Conservation (phyloP, 2,888 invertebrate species). For the Andrena haemorrhoa region DNA sequence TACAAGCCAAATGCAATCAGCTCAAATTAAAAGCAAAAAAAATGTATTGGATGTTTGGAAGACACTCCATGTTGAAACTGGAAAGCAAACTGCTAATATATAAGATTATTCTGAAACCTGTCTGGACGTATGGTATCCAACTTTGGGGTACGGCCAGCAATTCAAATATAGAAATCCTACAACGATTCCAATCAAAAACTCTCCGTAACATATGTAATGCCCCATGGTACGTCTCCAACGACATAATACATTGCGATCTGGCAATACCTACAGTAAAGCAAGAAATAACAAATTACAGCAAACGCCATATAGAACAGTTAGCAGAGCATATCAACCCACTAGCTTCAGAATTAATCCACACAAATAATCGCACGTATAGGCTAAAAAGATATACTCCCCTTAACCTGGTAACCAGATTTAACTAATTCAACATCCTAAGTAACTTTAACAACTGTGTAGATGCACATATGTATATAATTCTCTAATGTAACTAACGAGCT, state of each 20-base stretch:
- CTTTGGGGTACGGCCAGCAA: background rate
- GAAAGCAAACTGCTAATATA: background rate
- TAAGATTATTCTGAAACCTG: background rate
- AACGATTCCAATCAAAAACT: constrained; percentile 1
- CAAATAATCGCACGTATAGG: background rate
- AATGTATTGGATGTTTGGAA: background rate
- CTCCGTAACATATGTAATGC: background rate
- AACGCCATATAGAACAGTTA: background rate
- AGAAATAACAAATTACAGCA: background rate
- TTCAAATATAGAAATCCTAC: background rate
- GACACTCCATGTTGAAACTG: background rate
- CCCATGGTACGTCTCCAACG: background rate
- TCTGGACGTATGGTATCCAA: background rate
- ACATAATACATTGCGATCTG: background rate
- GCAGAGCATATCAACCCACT: background rate
- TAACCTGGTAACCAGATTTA: no score
- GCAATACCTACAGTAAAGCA: background rate
- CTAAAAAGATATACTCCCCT: no score
- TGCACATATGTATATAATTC: no score
- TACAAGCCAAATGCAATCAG: background rate
- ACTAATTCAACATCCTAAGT: no score
- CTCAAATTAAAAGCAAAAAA: background rate
- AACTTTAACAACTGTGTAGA: no score
- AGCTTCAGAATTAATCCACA: background rate
- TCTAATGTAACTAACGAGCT: no score